phyloP scores from a whole-genome alignment of 2,113 vertebrate genomes.

The Proterorhinus semilunaris region DNA sequence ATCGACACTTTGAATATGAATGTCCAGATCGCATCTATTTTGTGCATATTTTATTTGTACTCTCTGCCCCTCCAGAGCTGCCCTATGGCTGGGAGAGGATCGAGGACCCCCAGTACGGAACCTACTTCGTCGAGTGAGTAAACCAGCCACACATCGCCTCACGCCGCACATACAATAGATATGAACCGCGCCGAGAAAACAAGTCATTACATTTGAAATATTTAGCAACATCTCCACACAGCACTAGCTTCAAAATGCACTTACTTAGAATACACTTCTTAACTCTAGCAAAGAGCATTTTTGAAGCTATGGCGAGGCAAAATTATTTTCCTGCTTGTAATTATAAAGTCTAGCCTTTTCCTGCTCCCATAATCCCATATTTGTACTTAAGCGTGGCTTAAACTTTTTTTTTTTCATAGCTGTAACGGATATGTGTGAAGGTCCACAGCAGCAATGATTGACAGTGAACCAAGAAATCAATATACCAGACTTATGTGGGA shows the following conservation, averaged over 20 bases:
- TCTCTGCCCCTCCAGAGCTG: slow-evolving; percentile 80
- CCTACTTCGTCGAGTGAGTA: slow-evolving; percentile 97
- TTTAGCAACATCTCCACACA: not conserved
- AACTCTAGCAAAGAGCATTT: too few relatives aligned
- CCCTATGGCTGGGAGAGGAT: slow-evolving; percentile 99
- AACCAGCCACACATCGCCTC: slow-evolving; percentile 20
- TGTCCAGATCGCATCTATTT: too few relatives aligned
- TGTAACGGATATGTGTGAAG: not conserved
- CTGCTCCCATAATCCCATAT: too few relatives aligned
- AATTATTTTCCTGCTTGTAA: too few relatives aligned
- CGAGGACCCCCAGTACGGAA: slow-evolving; percentile 95
- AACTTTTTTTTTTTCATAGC: too few relatives aligned
- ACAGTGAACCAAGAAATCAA: not conserved
- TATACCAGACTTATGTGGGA: not conserved
- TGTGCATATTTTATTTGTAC: too few relatives aligned
- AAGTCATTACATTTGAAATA: not conserved
- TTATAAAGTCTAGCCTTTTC: too few relatives aligned
- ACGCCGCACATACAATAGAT: not conserved
- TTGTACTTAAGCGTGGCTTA: too few relatives aligned
- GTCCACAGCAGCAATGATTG: not conserved
- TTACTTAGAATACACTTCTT: too few relatives aligned
- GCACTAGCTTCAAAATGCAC: too few relatives aligned
- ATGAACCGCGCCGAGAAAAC: not conserved
- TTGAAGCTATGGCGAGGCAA: too few relatives aligned
- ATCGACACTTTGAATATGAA: too few relatives aligned